phyloP scores from a whole-genome alignment of 2,888 invertebrate species.

The Agrochola circellaris region DNA sequence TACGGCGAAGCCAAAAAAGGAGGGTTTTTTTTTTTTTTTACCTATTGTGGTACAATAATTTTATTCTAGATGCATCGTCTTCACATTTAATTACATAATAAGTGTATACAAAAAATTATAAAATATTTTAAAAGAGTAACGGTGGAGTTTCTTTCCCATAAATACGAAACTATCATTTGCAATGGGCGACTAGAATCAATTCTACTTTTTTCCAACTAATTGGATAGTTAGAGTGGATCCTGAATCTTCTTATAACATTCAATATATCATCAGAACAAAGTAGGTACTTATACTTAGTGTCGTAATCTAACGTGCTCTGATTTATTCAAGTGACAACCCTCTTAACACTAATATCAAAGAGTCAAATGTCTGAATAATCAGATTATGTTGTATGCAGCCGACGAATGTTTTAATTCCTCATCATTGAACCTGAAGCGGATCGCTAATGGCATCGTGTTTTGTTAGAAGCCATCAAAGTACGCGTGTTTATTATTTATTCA shows the following conservation, averaged over 20 bases:
- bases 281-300: not conserved
- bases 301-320: not conserved
- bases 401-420: not conserved
- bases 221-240: not conserved
- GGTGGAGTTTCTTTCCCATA: no score
- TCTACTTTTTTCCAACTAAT: no score
- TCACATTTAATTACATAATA: no score
- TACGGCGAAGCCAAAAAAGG: no score
- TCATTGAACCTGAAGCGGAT: not conserved
- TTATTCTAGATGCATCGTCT: no score
- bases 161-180: no score
- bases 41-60: no score
- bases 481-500: conserved; percentile 52
- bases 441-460: conserved; percentile 36
- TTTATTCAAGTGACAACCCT: not conserved
- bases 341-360: not conserved
- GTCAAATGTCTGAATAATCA: not conserved
- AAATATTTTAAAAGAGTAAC: no score
- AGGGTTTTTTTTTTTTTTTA: no score
- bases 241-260: no score
- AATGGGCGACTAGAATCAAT: no score
- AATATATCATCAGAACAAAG: not conserved
- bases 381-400: not conserved
- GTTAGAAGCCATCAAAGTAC: conserved; percentile 35
- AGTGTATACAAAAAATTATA: no score